Base-by-base conservation (phyloP, 2,113 vertebrate genomes). In the Elephas maximus region DNA sequence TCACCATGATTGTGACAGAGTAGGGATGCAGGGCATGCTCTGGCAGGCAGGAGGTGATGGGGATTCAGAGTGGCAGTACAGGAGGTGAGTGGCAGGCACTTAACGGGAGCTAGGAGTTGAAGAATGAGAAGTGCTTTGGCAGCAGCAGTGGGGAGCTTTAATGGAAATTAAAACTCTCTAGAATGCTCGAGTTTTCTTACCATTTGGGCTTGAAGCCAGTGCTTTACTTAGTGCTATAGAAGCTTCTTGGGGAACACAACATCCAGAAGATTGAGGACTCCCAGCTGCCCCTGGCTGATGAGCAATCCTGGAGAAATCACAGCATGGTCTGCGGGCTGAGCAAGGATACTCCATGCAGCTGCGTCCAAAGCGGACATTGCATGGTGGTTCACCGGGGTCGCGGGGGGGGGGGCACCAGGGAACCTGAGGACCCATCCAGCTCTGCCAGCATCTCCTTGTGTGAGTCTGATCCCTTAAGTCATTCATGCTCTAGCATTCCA, bases 331-430 rank as follows among this genome's bases (percentile, higher is more conserved):
- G 3, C 4, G 24, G 20, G 30, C 51, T 6, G 2, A 78, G n/a
- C 18, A 26, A 28, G 30, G 69, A 69, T 4, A 3, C 15, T 8
- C n/a, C 11, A 23, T 5, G 1, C 15, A 20, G 23, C 62, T 37
- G 62, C 1, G 0, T 57, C 23, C 30, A 21, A 17, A 10, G 20
- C 26, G 26, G 6, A 0, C 24, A 5, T 6, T 10, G 6, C 2
- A 8, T 4, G 5, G 30, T 45, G 8, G 17, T 80, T 79, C 71
- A 79, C 24, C 44, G 51, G n/a, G n/a, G n/a, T n/a, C n/a, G n/a
- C n/a, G n/a, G 37, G 37, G 37, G 37, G 37, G 26, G 45, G 45
- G 82, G 28, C 1, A 0, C 33, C 18, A 60, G 65, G 30, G 62
- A 2, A n/a, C 48, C 74, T 33, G 57, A 48, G 62, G 23, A 33